Base-by-base conservation (phyloP, 2,797 vertebrate genomes). In the Acipenser transmontanus region DNA sequence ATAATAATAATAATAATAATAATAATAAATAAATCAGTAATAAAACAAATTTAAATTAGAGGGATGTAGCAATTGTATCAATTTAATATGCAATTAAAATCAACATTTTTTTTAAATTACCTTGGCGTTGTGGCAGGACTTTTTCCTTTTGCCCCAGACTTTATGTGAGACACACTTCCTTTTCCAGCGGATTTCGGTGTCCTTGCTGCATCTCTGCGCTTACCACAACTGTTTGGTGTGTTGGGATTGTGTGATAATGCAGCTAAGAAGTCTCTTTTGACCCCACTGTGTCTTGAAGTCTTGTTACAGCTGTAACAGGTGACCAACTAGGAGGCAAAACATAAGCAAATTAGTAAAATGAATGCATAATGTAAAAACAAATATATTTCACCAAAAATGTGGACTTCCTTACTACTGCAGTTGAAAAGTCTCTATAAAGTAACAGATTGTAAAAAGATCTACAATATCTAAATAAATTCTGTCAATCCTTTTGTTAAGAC, bases 271-370 rank as follows among this genome's bases (percentile, higher is more conserved):
- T 90, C 88, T 78, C 95, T 87, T 71, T 87, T 93, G 76, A 82
- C 77, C 63, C 96, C 95, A 71, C 77, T 77, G 77, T 90, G 85
- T 75, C 84, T 89, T 71, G 89, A 88, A 48, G 91, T 92, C 76
- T 84, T 92, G 77, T 86, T 92, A 81, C 96, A 98, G 1, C 85
- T 87, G 76, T 93, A 92, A 79, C 96, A 98, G 73, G 94, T 98
- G 76, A 95, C 85, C 86, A 97, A 83, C 97, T 99, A 75, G 10
- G 68, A 79, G 64, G 72, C 62, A 13, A 62, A 71, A 59, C 66
- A 64, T n/a, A 72, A 9, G 67, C 68, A 54, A 7, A 14, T 65
- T 14, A 66, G 34, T 34, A 34, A 34, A 34, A 34, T 34, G 34
- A 34, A 34, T 34, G 34, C 34, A 34, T 34, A 34, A 34, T 34